These are phyloP conservation scores for Acrossocheilus wenchowensis DNA, from an alignment of 2,797 vertebrate genomes.

Conservation along the genomic window DNA sequence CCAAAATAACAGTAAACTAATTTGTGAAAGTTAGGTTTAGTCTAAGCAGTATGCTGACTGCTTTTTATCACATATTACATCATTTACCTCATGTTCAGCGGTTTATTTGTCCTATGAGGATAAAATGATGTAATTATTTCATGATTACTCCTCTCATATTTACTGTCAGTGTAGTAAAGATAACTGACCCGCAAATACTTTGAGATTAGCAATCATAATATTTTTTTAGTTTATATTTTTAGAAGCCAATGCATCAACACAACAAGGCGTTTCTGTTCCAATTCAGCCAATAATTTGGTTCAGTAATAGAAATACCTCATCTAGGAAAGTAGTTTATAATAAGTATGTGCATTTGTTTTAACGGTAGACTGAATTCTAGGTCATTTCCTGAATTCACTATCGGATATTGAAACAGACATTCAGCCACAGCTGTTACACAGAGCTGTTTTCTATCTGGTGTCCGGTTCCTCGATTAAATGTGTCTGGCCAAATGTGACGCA, in stretches of 20 bases:
- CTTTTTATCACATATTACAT: neutral
- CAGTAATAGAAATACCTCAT: neutral
- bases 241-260: neutral
- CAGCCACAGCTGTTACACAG: neutral
- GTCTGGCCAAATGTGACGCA: conserved; percentile 20
- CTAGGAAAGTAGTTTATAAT: neutral
- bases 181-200: neutral
- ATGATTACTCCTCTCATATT: conserved; percentile 7
- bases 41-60: neutral
- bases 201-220: neutral
- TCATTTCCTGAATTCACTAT: neutral
- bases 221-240: neutral
- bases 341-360: neutral
- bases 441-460: conserved; percentile 27
- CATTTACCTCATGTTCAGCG: neutral
- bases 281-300: neutral
- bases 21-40: neutral
- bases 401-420: neutral
- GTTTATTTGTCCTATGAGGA: neutral
- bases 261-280: neutral
- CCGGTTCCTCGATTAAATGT: conserved; percentile 4
- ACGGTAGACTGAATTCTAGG: neutral
- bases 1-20: neutral
- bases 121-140: neutral
- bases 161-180: neutral